Evolutionary conservation across 2,797 vertebrate species (phyloP), one percentile per base, ranked within the genome.

Genomic region (Gymnopithys bicolor): DNA sequence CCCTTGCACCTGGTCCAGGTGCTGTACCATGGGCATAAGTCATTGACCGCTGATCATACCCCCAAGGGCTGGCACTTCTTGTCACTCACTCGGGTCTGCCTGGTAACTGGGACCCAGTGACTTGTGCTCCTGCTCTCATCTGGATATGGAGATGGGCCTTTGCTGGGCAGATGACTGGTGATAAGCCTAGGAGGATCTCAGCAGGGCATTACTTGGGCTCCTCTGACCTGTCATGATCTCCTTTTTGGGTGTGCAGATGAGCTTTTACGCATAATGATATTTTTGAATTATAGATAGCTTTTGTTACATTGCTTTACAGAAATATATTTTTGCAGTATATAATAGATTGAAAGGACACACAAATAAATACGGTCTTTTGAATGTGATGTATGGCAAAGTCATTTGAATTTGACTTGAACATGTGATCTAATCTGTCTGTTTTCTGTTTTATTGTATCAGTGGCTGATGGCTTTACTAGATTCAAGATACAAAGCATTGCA

Each of bases 31-130:
- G 1, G 32, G 9, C 23, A 9, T 35, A 30, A 55, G 33, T 18
- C 15, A 45, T 74, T 82, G 32, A 60, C 4, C 1, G 1, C 28
- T 51, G 16, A 1, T 64, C 25, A 28, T 56, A 19, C 7, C 16
- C 33, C 33, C 13, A 64, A 45, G 49, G 23, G 7, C 32, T 86
- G 66, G 11, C 0, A 0, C 12, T 30, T 62, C 10, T 2, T 64
- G 49, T 37, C 33, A 11, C 13, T 55, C 9, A 18, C 21, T 74
- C 0, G 0, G 18, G 5, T 70, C 19, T 80, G 17, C 64, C 15
- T 51, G 35, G 10, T 67, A 35, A 23, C 28, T 52, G 41, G 15
- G 37, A 78, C 32, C 11, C 52, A 67, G 12, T 6, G 13, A 13
- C 21, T n/a, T 2, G 0, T 35, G 30, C 43, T 79, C 5, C 16